Conservation (phyloP, 2,888 invertebrate species). For the Diabrotica balteata region DNA sequence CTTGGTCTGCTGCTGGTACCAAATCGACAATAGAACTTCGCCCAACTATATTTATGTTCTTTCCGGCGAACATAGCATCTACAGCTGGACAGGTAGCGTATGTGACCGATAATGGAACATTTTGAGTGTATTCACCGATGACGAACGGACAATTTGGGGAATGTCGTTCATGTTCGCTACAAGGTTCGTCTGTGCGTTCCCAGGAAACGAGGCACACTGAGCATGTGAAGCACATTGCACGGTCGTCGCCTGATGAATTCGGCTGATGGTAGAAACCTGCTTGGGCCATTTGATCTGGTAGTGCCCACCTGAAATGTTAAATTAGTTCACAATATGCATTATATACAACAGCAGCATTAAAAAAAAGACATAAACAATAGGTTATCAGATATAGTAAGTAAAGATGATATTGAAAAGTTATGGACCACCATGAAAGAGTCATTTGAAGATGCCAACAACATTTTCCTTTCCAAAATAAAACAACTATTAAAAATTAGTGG, state of each 20-base stretch:
- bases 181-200: constrained; percentile 97
- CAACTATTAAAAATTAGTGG: too few relatives aligned
- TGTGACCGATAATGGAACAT: constrained; percentile 87
- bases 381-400: too few relatives aligned
- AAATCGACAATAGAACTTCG: constrained; percentile 56
- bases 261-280: constrained; percentile 97
- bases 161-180: constrained; percentile 96
- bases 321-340: too few relatives aligned
- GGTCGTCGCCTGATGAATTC: constrained; percentile 86
- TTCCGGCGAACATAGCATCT: constrained; percentile 55
- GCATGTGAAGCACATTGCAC: constrained; percentile 96
- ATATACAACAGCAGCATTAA: too few relatives aligned
- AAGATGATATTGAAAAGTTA: too few relatives aligned
- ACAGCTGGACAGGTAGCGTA: constrained; percentile 82
- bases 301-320: constrained; percentile 77
- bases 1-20: constrained; percentile 66
- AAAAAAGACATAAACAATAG: too few relatives aligned
- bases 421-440: too few relatives aligned
- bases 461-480: too few relatives aligned
- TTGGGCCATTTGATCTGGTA: constrained; percentile 96
- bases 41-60: constrained; percentile 46
- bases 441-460: too few relatives aligned
- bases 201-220: constrained; percentile 94
- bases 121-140: constrained; percentile 93
- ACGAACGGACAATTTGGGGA: constrained; percentile 94